Base-by-base conservation (phyloP, 2,113 vertebrate species). In the Datnioides undecimradiatus region DNA sequence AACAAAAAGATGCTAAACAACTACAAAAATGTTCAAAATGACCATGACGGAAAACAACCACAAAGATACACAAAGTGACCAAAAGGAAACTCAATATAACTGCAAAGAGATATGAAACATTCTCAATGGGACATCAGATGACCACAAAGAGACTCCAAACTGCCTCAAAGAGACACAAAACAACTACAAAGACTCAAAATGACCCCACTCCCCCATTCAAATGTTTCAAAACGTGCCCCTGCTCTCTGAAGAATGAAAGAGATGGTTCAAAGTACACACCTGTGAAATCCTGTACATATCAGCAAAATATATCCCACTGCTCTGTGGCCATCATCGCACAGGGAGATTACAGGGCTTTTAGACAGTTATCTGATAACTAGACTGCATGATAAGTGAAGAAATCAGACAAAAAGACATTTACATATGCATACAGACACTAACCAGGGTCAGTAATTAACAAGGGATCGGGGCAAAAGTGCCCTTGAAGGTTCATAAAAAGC, bases 401-500 rank as follows among this genome's bases (percentile, higher is more conserved):
- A 73, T 59, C 27, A 67, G 49, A 62, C 49, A 72, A 66, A 63
- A 76, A 40, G 59, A 40, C 63, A 66, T 58, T 46, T 65, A 73
- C 78, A 74, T 27, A 59, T 14, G 58, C 33, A 76, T 36, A 59
- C 59, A 77, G 65, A 51, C 29, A 49, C 51, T 51, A 38, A 78
- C 41, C 76, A 74, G 41, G 73, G 68, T 85, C 60, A 77, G 71
- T 79, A 82, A 88, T 87, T 89, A 84, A 79, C 87, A 67, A 31
- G 31, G 23, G 43, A 58, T 73, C 16, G 7, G 66, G 81, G 80
- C 38, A 72, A 58, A 68, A 43, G 25, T 68, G 63, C 36, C 84
- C 75, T 83, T 83, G 59, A 80, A 65, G 72, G 49, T 80, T 79
- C 68, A 74, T 74, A 82, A 83, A 80, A 79, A 77, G 48, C 29